These are phyloP conservation scores for Pentalonia nigronervosa DNA, from an alignment of 1,140 invertebrate species.

Conservation along the genomic window DNA sequence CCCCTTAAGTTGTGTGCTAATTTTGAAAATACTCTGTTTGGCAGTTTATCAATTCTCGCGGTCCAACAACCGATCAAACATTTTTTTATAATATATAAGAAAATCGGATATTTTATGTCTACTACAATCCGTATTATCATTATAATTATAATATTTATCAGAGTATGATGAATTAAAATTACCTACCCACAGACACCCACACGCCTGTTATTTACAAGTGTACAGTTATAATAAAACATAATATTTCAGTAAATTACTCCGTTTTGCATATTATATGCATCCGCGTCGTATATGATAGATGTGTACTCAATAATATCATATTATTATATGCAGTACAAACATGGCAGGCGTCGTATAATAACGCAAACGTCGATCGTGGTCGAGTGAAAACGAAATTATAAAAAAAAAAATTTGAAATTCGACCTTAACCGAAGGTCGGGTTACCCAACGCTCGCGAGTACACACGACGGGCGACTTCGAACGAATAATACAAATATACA, in stretches of 20 bases:
- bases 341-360: not conserved
- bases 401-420: not conserved
- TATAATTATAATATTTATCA: too few relatives aligned
- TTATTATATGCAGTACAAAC: not conserved
- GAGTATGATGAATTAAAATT: not conserved
- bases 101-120: not conserved
- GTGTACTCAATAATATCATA: not conserved
- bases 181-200: not conserved
- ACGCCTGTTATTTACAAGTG: not conserved
- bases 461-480: not conserved
- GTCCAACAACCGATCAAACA: not conserved
- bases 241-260: not conserved
- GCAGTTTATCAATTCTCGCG: not conserved
- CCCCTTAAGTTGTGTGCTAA: too few relatives aligned
- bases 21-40: too few relatives aligned
- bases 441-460: not conserved
- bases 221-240: not conserved
- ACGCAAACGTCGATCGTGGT: not conserved
- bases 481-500: not conserved
- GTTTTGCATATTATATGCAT: not conserved
- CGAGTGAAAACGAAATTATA: not conserved
- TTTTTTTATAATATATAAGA: not conserved
- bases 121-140: not conserved
- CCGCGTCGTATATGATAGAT: not conserved
- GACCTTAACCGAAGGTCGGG: not conserved